Conservation (phyloP, 2,888 invertebrate genomes). For the Hydriomena furcata region DNA sequence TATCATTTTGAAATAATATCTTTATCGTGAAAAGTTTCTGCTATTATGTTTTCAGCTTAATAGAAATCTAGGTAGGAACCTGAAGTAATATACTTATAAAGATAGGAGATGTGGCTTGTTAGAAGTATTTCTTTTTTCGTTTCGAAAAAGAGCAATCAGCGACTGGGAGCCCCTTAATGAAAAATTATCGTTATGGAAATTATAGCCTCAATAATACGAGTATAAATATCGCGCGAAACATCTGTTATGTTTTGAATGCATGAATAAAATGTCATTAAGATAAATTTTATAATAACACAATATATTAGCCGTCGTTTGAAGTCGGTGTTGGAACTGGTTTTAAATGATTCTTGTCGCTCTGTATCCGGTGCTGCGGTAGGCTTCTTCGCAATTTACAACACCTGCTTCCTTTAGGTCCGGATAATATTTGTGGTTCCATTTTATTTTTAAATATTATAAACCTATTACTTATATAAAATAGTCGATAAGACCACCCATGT, state of each 20-base stretch:
- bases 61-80: too few relatives aligned
- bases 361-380: constrained; percentile 59
- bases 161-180: too few relatives aligned
- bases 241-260: constrained; percentile 49
- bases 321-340: constrained; percentile 58
- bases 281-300: constrained; percentile 34
- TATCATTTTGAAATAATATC: too few relatives aligned
- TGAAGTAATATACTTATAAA: too few relatives aligned
- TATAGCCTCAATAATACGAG: constrained; percentile 51
- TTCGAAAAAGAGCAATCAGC: too few relatives aligned
- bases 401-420: constrained; percentile 58
- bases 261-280: constrained; percentile 35
- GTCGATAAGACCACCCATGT: too few relatives aligned
- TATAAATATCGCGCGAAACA: constrained; percentile 58
- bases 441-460: background rate
- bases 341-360: constrained; percentile 66
- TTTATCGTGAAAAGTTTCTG: too few relatives aligned
- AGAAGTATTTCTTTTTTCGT: too few relatives aligned
- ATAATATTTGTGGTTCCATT: background rate
- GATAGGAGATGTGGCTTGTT: too few relatives aligned
- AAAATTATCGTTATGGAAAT: constrained; percentile 13
- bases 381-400: constrained; percentile 66
- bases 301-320: constrained; percentile 33
- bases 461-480: too few relatives aligned
- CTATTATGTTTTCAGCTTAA: too few relatives aligned